Evolutionary conservation across 1,140 invertebrate species (phyloP).

Genomic region (Habropoda laboriosa): DNA sequence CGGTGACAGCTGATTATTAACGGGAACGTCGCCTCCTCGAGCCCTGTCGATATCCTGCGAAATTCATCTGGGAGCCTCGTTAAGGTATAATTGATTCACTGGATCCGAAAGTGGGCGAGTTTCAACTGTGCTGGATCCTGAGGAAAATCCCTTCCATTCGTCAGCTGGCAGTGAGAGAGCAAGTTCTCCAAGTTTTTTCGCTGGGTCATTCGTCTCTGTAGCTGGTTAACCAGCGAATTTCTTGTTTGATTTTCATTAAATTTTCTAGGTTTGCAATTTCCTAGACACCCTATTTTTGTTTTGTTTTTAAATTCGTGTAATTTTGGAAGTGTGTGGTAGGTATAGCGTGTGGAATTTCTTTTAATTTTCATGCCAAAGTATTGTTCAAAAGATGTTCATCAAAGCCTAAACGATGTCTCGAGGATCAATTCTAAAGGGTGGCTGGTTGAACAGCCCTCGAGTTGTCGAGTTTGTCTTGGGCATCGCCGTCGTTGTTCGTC

Average conservation of each 20-base stretch:
- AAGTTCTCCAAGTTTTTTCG: neutral
- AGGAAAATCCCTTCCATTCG: neutral
- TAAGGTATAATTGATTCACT: slow-evolving; percentile 8
- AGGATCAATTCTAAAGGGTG: neutral
- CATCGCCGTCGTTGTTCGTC: too few relatives aligned
- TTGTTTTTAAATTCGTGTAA: too few relatives aligned
- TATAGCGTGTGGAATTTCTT: too few relatives aligned
- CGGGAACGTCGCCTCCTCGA: neutral
- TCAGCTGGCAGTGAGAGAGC: neutral
- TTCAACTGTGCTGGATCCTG: too few relatives aligned
- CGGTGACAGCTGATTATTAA: slow-evolving; percentile 16
- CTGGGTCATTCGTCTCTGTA: neutral
- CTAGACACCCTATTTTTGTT: too few relatives aligned
- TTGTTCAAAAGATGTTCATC: too few relatives aligned
- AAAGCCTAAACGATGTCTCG: neutral
- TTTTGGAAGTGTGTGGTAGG: too few relatives aligned
- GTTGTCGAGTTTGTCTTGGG: neutral
- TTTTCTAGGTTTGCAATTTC: too few relatives aligned
- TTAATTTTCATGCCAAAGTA: too few relatives aligned
- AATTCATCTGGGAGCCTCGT: neutral
- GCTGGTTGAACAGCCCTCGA: neutral
- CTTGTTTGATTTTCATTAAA: too few relatives aligned
- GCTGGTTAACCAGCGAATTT: neutral
- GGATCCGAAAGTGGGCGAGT: neutral
- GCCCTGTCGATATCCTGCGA: slow-evolving; percentile 1